A percentile compares a stretch with the other conserved stretches of the same genome.
These are phyloP conservation scores for Sarcophaga variegata DNA, from an alignment of 2,888 invertebrate genomes.

Conservation along the genomic window DNA sequence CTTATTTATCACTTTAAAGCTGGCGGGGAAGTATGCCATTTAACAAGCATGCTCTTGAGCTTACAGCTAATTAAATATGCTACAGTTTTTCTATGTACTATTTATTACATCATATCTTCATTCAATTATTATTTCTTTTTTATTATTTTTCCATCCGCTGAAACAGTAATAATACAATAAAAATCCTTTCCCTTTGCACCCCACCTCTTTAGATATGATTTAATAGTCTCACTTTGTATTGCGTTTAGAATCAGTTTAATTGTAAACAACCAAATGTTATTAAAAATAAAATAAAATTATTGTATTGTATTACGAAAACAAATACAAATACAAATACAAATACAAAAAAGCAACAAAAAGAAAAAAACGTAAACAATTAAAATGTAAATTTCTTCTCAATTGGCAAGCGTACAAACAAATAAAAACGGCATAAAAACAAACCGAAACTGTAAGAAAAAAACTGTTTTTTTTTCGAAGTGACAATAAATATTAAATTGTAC, in stretches of 20 bases:
- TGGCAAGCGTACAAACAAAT: not conserved
- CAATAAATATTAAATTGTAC: conserved; percentile 44
- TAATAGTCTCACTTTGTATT: not conserved
- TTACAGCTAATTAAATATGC: too few species aligned
- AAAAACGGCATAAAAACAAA: not conserved
- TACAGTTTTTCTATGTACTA: too few species aligned
- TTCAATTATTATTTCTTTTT: not conserved
- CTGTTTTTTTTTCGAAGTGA: not conserved
- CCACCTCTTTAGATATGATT: not conserved
- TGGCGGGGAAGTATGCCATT: too few species aligned
- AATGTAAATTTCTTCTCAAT: conserved; percentile 2
- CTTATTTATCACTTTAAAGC: too few species aligned
- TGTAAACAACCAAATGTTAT: not conserved
- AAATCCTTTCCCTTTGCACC: not conserved
- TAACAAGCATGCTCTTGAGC: too few species aligned
- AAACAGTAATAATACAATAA: not conserved
- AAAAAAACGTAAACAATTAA: conserved; percentile 24
- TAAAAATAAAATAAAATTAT: not conserved
- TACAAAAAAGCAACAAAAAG: too few species aligned
- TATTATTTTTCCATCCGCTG: not conserved
- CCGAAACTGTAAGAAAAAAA: too few species aligned
- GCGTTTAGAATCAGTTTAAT: conserved; percentile 10
- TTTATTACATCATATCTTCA: too few species aligned
- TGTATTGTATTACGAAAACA: not conserved
- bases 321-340: not conserved